Evolutionary conservation across 2,888 invertebrate genomes (phyloP), one percentile per base, ranked within the genome.

Genomic region (Lordiphosa andalusiaca): DNA sequence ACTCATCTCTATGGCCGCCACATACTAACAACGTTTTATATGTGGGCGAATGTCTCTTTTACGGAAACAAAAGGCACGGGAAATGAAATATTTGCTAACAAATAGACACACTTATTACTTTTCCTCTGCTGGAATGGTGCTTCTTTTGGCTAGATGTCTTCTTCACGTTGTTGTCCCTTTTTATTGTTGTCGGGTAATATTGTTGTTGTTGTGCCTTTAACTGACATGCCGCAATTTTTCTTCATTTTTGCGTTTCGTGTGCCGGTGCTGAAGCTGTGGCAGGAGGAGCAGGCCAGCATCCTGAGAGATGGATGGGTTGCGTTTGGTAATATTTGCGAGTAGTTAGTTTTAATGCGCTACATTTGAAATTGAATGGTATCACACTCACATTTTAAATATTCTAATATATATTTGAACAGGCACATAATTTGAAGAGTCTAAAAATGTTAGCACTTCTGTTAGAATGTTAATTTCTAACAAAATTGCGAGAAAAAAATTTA

Each of bases 71-170:
- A 65, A 62, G 72, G 74, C 69, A 82, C 64, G 81, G 85, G 85
- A 81, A 81, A 82, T 82, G 71, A 82, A 85, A 82, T 83, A 84
- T 84, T 81, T 78, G 83, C 67, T 67, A 84, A 83, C 85, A 84
- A 84, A 84, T 83, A 84, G 80, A 84, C 83, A 73, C 84, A 84
- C 71, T 83, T 81, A 80, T 84, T 82, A 78, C 78, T 65, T 77
- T 82, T 72, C 73, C 49, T 36, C 66, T 77, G 57, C 78, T 67
- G 65, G 63, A 59, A 76, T 84, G 84, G 71, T 71, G 69, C 69
- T 78, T 73, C 78, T 80, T 76, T 57, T 57, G 50, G 50, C 57
- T 52, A 71, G 66, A 81, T 63, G 71, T 77, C 84, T 77, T 77
- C 67, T 69, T 77, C 77, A 63, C 81, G 69, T 82, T 69, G 72